Conservation (phyloP, 2,113 vertebrate genomes). For the Saccopteryx leptura region DNA sequence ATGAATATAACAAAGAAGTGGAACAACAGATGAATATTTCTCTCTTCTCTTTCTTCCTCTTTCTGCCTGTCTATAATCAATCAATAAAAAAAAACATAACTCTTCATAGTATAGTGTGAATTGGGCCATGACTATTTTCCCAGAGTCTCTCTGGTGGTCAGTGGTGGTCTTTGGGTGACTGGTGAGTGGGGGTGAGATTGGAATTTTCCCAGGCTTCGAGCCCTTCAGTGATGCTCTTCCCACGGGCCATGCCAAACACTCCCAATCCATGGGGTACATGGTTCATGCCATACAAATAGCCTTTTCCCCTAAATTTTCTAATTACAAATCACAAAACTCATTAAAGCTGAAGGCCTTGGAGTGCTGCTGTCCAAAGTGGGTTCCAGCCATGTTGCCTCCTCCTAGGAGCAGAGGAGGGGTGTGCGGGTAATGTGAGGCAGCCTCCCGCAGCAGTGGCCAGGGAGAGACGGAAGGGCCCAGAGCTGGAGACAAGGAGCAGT, state of each 20-base stretch:
- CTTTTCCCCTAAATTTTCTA: not conserved
- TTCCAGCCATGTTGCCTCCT: not conserved
- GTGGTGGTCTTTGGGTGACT: not conserved
- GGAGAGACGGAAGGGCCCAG: not conserved
- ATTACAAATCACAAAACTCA: not conserved
- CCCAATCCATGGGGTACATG: accelerated
- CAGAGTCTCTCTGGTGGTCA: no score
- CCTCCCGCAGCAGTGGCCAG: not conserved
- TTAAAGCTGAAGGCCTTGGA: accelerated
- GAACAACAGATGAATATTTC: no score
- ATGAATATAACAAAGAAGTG: no score
- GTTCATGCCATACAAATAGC: not conserved
- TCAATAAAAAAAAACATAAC: not conserved
- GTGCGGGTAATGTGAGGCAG: accelerated
- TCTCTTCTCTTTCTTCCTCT: no score
- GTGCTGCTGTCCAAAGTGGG: accelerated
- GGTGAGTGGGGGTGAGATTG: not conserved
- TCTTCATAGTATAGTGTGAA: not conserved
- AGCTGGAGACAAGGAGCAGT: constrained; percentile 78
- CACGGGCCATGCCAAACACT: not conserved
- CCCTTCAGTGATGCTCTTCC: not conserved
- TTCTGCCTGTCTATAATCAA: no score
- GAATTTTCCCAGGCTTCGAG: not conserved
- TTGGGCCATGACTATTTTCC: not conserved
- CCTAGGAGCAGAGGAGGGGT: accelerated